Base-by-base conservation (phyloP, 2,888 invertebrate genomes). In the Ptilodon capucinus region DNA sequence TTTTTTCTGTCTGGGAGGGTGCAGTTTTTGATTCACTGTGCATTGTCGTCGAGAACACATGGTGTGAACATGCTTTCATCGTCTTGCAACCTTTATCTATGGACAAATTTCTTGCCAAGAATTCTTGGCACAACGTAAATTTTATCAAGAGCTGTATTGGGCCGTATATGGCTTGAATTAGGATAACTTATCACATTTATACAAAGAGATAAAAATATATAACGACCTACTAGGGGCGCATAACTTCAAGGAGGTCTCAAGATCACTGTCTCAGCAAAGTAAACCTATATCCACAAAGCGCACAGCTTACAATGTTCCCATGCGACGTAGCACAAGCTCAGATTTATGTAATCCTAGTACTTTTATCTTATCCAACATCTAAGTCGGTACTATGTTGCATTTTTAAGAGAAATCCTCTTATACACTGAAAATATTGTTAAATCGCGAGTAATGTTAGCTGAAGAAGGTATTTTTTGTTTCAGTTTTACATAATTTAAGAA, bases 331-430 rank as follows among this genome's bases (percentile, higher is more conserved):
- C 45, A 58, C 57, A 48, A 55, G 54, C 51, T 57, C 25, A 55
- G 60, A 61, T 66, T 66, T 61, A 63, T 55, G 51, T 61, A 51
- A 64, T 65, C 56, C 53, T 49, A 49, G 60, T 56, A 56, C 40
- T 48, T 32, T 48, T 35, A 46, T 58, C 41, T 42, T 34, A 32
- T 18, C 42, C 46, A 21, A 40, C 43, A 48, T 49, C 44, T 57
- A 52, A 30, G 40, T 36, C 23, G 44, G 42, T 49, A 28, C 40
- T 3, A 17, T 43, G 39, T 39, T 44, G 30, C 45, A 51, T 54
- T 56, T 62, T 54, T 25, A 38, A 47, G 53, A 52, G 44, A 41
- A 45, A 52, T 47, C 19, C 38, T 48, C 40, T 46, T 28, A n/a
- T 13, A 16, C 16, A 42, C 40, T 44, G 49, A 53, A 16, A 28